Base-by-base conservation (phyloP, 1,140 invertebrate genomes). In the Frieseomelitta varia region DNA sequence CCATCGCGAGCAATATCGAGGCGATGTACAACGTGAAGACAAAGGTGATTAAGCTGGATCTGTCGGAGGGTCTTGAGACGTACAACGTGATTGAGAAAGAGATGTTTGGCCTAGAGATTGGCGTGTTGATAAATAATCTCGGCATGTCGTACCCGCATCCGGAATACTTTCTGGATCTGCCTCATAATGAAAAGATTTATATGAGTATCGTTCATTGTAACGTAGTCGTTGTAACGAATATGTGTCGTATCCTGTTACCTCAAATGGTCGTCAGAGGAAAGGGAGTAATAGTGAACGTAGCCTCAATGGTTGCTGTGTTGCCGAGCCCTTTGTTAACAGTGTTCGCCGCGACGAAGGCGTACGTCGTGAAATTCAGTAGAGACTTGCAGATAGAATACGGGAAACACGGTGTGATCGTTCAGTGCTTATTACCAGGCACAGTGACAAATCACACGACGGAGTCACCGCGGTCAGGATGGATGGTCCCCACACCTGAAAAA, bases 11-110 rank as follows among this genome's bases (percentile, higher is more conserved):
- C 2, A 85, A 85, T 19, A 79, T 89, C 17, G 97, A 96, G 89
- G 95, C 95, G 8, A 95, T 96, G 65, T 97, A 96, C 93, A 96
- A 97, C 87, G 97, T 99, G 2, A 95, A 97, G 90, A 98, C 97
- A 0, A 97, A 97, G 95, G 96, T 97, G 1, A 96, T 99, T 78
- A 96, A 97, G 90, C 97, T 97, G 30, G 97, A 99, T 93, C 98
- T 99, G 91, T 96, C 96, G 14, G 93, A 95, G 19, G 91, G 89
- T 17, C 27, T 90, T 58, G 87, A 94, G 58, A 94, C 93, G 15
- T 97, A 96, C 86, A 92, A 94, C 6, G 87, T 86, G n/a, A 96
- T 97, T 58, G 89, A 94, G 81, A 92, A 93, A 68, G 95, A 96
- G 82, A 90, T 97, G 24, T 85, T 88, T 53, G 95, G 92, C 6